Evolutionary conservation across 2,888 invertebrate genomes (phyloP).

Genomic region (Heliconius cydno): DNA sequence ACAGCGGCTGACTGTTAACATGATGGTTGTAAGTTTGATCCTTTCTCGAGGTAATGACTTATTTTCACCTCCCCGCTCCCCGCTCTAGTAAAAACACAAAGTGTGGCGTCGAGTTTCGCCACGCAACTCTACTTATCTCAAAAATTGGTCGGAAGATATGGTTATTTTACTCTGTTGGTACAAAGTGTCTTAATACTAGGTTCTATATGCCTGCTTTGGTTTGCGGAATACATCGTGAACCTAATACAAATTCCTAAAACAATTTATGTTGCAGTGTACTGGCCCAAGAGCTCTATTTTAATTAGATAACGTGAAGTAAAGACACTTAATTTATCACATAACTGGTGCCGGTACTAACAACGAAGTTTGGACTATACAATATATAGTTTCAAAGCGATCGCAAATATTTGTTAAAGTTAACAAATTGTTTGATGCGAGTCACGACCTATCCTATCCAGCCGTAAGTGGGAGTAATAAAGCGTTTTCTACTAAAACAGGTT

Average conservation of each 20-base stretch:
- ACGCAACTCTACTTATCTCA: not conserved
- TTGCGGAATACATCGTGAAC: no score
- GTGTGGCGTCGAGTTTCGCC: not conserved
- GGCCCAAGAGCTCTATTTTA: not conserved
- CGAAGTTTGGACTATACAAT: not conserved
- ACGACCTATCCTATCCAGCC: conserved; percentile 45
- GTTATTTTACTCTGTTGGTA: no score
- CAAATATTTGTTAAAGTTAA: conserved; percentile 41
- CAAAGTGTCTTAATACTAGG: no score
- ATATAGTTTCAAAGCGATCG: conserved; percentile 30
- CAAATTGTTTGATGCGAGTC: conserved; percentile 43
- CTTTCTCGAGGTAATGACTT: not conserved
- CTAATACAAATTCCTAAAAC: no score
- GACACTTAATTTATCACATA: conserved; percentile 10
- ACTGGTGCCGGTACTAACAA: not conserved
- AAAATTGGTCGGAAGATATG: not conserved
- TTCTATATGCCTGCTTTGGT: no score
- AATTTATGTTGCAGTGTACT: not conserved
- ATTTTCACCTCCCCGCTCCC: not conserved
- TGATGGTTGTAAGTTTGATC: not conserved
- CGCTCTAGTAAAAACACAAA: not conserved
- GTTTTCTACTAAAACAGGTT: conserved; percentile 44
- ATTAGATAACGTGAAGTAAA: not conserved
- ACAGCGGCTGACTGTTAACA: not conserved
- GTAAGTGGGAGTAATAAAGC: conserved; percentile 38